Evolutionary conservation across 2,888 invertebrate species (phyloP).

Genomic region (Epinotia ramella): DNA sequence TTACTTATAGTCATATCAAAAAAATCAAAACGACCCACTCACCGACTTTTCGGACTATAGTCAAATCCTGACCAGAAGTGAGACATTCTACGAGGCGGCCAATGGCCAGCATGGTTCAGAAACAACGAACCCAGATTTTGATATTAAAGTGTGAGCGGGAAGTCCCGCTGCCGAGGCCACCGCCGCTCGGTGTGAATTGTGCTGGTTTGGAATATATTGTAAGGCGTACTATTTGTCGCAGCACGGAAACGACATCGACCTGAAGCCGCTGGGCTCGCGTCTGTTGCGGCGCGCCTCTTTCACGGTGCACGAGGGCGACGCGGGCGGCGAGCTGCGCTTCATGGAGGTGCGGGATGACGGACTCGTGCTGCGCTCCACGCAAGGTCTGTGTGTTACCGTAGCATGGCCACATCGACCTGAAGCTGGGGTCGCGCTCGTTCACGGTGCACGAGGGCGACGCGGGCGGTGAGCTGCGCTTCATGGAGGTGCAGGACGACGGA

Average conservation of each 20-base stretch:
- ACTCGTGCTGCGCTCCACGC: constrained; percentile 90
- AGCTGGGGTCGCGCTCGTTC: constrained; percentile 98
- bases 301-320: constrained; percentile 98
- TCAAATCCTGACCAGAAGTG: no score
- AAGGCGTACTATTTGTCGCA: constrained; percentile 65
- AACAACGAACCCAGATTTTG: no score
- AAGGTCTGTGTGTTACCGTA: constrained; percentile 76
- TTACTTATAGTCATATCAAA: no score
- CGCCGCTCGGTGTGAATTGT: no score
- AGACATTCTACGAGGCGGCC: no score
- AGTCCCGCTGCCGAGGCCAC: no score
- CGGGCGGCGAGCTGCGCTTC: constrained; percentile 94
- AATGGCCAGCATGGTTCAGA: no score
- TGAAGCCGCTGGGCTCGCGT: constrained; percentile 97
- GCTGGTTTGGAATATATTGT: neutral
- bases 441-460: constrained; percentile 97
- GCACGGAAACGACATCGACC: constrained; percentile 99
- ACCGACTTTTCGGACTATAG: no score
- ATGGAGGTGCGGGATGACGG: constrained; percentile 99
- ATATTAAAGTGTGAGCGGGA: no score
- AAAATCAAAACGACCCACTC: no score
- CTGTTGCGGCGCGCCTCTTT: constrained; percentile 98
- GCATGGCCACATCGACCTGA: constrained; percentile 99
- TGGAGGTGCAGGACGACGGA: constrained; percentile 99
- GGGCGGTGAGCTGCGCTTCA: constrained; percentile 76